A percentile compares a stretch with the other conserved stretches of the same genome.
phyloP scores from a whole-genome alignment of 1,140 invertebrate genomes.

The Hypothenemus hampei region DNA sequence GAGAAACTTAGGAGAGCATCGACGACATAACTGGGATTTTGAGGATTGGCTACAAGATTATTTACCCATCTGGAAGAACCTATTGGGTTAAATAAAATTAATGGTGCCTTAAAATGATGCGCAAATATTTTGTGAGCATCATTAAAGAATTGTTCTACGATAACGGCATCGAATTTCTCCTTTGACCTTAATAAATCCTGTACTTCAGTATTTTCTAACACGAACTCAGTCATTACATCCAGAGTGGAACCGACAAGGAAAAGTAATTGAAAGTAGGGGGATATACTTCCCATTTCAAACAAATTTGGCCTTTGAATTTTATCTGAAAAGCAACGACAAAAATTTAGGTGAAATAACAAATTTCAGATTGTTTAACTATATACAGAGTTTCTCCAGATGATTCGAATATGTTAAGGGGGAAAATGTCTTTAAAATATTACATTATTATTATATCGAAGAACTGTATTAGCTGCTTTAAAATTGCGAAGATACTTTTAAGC shows the following conservation, averaged over 20 bases:
- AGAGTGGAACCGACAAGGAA: slow-evolving; percentile 16
- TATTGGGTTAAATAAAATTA: slow-evolving; percentile 44
- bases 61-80: slow-evolving; percentile 35
- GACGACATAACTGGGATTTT: slow-evolving; percentile 44
- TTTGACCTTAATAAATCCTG: slow-evolving; percentile 28
- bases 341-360: no score
- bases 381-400: no score
- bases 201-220: slow-evolving; percentile 24
- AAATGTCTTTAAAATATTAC: no score
- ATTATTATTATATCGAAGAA: no score
- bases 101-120: slow-evolving; percentile 43
- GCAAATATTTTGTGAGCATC: slow-evolving; percentile 47
- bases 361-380: no score
- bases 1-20: slow-evolving; percentile 35
- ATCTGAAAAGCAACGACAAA: no score
- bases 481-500: no score
- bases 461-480: no score
- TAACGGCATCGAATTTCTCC: slow-evolving; percentile 48
- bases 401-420: no score
- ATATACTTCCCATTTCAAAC: slow-evolving; percentile 42
- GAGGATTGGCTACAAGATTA: slow-evolving; percentile 41
- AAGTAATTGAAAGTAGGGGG: slow-evolving; percentile 2
- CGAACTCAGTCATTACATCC: slow-evolving; percentile 32
- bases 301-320: neutral
- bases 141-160: slow-evolving; percentile 48